phyloP scores from a whole-genome alignment of 2,113 vertebrate species.

The Pangasianodon gigas region DNA sequence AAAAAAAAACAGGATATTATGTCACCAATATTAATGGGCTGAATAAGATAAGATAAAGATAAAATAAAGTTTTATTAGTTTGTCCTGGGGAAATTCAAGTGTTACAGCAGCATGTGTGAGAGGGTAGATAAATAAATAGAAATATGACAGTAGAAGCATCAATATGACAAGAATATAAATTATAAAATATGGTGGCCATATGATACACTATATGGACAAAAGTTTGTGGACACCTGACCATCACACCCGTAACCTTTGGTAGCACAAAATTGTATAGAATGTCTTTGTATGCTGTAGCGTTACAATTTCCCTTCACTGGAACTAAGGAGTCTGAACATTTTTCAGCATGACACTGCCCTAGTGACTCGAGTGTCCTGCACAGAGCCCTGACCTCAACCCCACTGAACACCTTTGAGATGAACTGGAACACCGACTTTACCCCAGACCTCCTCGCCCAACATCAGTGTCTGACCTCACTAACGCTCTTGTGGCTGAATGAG shows the following conservation, averaged over 20 bases:
- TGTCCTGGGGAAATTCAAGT: neutral
- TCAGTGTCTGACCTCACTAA: neutral
- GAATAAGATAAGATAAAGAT: neutral
- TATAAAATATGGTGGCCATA: neutral
- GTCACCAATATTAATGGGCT: neutral
- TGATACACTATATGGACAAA: neutral
- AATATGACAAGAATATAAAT: neutral
- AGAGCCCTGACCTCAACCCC: neutral
- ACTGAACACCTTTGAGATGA: neutral
- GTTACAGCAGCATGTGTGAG: neutral
- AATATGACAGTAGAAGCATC: neutral
- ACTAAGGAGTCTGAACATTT: neutral
- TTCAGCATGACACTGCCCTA: neutral
- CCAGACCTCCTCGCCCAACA: neutral
- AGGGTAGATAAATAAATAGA: neutral
- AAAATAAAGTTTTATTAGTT: neutral
- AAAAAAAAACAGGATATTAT: conserved; percentile 16
- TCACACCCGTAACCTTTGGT: neutral
- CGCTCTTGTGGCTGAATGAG: neutral
- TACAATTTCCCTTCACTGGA: neutral
- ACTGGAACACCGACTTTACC: neutral
- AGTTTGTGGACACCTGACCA: neutral
- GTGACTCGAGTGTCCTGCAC: neutral
- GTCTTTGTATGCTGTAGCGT: neutral
- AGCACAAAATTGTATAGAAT: neutral